Evolutionary conservation across 2,797 vertebrate species (phyloP).

Genomic region (Typhlichthys eigenmanni): DNA sequence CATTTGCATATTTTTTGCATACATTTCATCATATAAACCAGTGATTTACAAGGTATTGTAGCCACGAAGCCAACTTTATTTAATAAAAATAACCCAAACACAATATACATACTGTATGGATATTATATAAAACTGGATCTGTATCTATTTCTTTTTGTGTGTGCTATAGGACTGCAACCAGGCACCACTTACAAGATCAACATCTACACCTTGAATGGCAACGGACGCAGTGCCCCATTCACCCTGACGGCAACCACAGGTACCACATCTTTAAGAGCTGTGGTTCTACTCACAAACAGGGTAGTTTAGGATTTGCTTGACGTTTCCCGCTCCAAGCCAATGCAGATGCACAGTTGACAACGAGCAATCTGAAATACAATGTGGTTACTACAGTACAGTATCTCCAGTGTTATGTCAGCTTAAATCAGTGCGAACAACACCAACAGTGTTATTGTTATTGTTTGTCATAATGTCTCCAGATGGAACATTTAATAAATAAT

Average conservation of each 20-base stretch:
- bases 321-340: too few relatives aligned
- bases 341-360: too few relatives aligned
- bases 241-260: constrained; percentile 88
- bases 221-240: constrained; percentile 87
- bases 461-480: too few relatives aligned
- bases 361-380: too few relatives aligned
- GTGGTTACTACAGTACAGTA: too few relatives aligned
- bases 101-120: too few relatives aligned
- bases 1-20: not conserved
- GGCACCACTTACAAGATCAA: constrained; percentile 92
- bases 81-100: too few relatives aligned
- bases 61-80: too few relatives aligned
- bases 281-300: not conserved
- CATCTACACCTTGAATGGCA: constrained; percentile 90
- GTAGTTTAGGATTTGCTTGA: too few relatives aligned
- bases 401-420: not conserved
- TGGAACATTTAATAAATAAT: too few relatives aligned
- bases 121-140: not conserved
- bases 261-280: constrained; percentile 53
- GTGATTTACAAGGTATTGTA: too few relatives aligned
- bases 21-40: not conserved
- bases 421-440: not conserved
- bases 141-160: constrained; percentile 1
- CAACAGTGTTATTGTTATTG: not conserved
- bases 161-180: constrained; percentile 85